phyloP scores from a whole-genome alignment of 2,888 invertebrate species.

The Hypomecis punctinalis region DNA sequence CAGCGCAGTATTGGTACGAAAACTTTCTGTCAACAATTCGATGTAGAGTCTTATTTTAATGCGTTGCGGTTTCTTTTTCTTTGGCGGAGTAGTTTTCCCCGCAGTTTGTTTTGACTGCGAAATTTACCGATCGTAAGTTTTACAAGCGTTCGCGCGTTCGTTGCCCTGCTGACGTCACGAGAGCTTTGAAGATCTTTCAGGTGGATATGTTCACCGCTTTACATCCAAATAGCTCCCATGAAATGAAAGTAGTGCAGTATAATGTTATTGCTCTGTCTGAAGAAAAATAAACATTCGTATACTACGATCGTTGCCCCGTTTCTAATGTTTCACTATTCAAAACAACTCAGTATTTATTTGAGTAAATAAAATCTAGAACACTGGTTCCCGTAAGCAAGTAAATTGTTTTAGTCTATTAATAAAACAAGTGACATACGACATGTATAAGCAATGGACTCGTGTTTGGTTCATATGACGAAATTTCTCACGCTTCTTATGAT shows the following conservation, averaged over 20 bases:
- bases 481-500: conserved; percentile 57
- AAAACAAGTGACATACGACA: conserved; percentile 16
- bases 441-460: conserved; percentile 30
- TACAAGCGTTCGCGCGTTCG: conserved; percentile 63
- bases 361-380: conserved; percentile 2
- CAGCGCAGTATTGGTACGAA: not conserved
- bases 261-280: conserved; percentile 24
- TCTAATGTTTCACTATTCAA: conserved; percentile 3
- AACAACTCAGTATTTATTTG: conserved; percentile 5
- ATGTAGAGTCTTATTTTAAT: conserved; percentile 40
- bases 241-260: conserved; percentile 18
- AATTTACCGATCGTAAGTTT: conserved; percentile 70
- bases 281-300: conserved; percentile 26
- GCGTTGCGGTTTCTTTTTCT: conserved; percentile 46
- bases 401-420: conserved; percentile 21
- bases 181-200: conserved; percentile 52
- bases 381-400: not conserved
- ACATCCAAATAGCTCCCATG: conserved; percentile 17
- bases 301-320: conserved; percentile 9
- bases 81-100: conserved; percentile 19
- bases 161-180: conserved; percentile 72
- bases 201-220: conserved; percentile 32
- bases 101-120: conserved; percentile 76
- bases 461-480: conserved; percentile 39
- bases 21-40: conserved; percentile 29